A percentile compares a stretch with the other conserved stretches of the same genome.
These are phyloP conservation scores for Thymelicus sylvestris DNA, from an alignment of 2,888 invertebrate genomes.

Conservation along the genomic window DNA sequence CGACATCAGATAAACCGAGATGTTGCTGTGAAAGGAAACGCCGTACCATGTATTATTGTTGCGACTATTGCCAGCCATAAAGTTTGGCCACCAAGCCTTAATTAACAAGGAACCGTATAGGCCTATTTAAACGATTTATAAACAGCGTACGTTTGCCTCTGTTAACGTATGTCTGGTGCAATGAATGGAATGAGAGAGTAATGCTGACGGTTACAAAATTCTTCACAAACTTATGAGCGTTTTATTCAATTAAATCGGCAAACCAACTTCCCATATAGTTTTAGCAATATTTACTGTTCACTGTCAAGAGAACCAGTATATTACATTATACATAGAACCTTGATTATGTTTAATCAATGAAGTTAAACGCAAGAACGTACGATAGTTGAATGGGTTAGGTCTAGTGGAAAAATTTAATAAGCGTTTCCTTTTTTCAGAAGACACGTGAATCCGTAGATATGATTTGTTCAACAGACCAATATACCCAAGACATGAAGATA, in stretches of 20 bases:
- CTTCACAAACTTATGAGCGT: not conserved
- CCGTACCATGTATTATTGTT: conserved; percentile 69
- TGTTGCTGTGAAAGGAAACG: conserved; percentile 63
- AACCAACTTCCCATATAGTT: not conserved
- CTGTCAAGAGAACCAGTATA: too few species aligned
- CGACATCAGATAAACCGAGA: conserved; percentile 71
- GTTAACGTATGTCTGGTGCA: conserved; percentile 29
- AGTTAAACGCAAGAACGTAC: not conserved
- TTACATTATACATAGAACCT: too few species aligned
- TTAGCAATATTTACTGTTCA: not conserved
- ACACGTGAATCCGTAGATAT: not conserved
- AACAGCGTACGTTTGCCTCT: conserved; percentile 27
- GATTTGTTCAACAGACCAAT: too few species aligned
- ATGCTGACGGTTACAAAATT: not conserved
- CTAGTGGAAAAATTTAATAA: not conserved
- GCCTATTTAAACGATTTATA: conserved; percentile 41
- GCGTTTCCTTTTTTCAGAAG: not conserved
- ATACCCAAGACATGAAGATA: too few species aligned
- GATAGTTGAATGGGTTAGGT: not conserved
- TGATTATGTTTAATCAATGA: not conserved
- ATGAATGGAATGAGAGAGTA: conserved; percentile 16
- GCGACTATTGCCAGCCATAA: conserved; percentile 70
- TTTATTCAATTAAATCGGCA: not conserved
- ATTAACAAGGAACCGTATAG: conserved; percentile 70
- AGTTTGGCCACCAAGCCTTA: conserved; percentile 64